phyloP scores from a whole-genome alignment of 2,113 vertebrate species.

The Odontophorus gujanensis region DNA sequence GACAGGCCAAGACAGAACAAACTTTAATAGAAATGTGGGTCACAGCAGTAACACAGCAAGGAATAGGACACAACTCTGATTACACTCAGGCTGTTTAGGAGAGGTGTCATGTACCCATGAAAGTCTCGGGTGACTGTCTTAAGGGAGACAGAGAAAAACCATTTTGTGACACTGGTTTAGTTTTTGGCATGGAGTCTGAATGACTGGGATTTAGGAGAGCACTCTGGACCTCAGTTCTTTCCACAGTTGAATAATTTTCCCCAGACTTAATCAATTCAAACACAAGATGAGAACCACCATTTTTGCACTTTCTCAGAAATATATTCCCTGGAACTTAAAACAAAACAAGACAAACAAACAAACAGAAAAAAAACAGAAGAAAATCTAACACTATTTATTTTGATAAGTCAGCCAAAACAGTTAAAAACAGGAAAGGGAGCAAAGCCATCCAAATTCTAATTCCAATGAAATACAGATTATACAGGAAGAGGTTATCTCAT shows the following conservation, averaged over 20 bases:
- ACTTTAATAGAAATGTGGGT: not conserved
- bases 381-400: not conserved
- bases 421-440: not conserved
- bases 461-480: not conserved
- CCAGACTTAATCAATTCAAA: not conserved
- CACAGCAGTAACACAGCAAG: not conserved
- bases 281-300: not conserved
- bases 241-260: not conserved
- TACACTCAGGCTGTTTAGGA: not conserved
- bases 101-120: not conserved
- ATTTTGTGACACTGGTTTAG: not conserved
- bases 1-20: constrained; percentile 17
- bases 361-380: not conserved
- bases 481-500: not conserved
- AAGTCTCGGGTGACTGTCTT: not conserved
- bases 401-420: not conserved
- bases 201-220: not conserved
- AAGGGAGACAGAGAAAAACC: not conserved
- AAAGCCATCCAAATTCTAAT: not conserved
- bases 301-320: not conserved
- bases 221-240: not conserved
- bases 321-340: not conserved
- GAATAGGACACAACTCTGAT: not conserved
- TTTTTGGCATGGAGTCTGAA: not conserved
- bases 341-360: too few species aligned